Evolutionary conservation across 2,888 invertebrate genomes (phyloP).

Genomic region (Torymus auratus): DNA sequence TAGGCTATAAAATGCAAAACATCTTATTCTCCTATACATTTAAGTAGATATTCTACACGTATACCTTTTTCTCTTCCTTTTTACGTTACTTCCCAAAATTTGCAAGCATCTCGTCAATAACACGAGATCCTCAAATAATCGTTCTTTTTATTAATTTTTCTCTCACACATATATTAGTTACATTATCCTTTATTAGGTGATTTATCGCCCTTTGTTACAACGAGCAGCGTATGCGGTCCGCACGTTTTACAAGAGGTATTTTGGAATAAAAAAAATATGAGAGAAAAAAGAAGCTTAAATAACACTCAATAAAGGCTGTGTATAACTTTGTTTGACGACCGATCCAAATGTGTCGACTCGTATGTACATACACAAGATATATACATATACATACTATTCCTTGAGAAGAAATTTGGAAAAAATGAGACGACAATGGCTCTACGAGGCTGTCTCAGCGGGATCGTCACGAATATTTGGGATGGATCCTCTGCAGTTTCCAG

Average conservation of each 20-base stretch:
- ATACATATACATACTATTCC: neutral
- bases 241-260: conserved; percentile 74
- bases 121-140: too few species aligned
- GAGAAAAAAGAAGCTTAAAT: conserved; percentile 4
- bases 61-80: conserved; percentile 62
- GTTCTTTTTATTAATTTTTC: too few species aligned
- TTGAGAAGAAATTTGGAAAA: neutral
- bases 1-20: conserved; percentile 61
- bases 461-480: too few species aligned
- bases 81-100: conserved; percentile 59
- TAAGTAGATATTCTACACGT: conserved; percentile 30
- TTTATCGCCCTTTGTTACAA: conserved; percentile 10
- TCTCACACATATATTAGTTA: neutral
- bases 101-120: too few species aligned
- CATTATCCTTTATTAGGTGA: conserved; percentile 4
- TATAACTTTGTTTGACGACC: neutral
- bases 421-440: too few species aligned
- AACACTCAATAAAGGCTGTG: conserved; percentile 16
- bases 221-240: conserved; percentile 68
- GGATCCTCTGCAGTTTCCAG: too few species aligned
- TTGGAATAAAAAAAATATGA: conserved; percentile 71
- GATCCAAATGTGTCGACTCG: neutral
- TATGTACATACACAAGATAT: neutral
- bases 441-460: too few species aligned
- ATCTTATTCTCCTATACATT: conserved; percentile 49